Conservation (phyloP, 2,113 vertebrate genomes). For the Carollia perspicillata region DNA sequence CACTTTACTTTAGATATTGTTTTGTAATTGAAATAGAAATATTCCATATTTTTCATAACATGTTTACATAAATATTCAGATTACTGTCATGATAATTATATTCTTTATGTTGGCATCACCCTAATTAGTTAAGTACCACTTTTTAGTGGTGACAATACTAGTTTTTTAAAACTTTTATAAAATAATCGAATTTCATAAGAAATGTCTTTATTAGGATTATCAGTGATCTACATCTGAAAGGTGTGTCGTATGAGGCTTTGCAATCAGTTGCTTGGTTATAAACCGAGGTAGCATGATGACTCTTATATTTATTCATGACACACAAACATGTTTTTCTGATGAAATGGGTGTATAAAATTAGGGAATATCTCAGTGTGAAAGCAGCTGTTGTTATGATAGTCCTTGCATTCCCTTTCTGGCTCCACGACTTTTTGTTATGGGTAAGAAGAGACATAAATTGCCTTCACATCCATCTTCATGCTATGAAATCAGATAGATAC, state of each 20-base stretch:
- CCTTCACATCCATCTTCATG: background rate
- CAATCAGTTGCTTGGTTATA: background rate
- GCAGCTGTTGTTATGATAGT: background rate
- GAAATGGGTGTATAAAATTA: background rate
- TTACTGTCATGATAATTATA: background rate
- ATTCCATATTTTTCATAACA: background rate
- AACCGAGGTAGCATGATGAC: background rate
- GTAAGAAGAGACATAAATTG: background rate
- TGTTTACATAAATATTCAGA: background rate
- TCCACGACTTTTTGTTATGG: background rate
- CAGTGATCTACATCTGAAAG: background rate
- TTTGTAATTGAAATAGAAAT: background rate
- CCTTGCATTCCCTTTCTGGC: background rate
- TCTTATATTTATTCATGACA: background rate
- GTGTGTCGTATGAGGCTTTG: rapidly evolving
- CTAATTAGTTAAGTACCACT: background rate
- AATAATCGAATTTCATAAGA: background rate
- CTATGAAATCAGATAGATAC: background rate
- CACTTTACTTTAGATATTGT: background rate
- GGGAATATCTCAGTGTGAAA: background rate
- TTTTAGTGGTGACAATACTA: background rate
- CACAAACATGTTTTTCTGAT: background rate
- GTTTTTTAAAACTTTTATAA: background rate
- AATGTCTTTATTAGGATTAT: background rate
- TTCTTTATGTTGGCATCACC: background rate